Evolutionary conservation across 1,140 invertebrate genomes (phyloP), one percentile per base, ranked within the genome.

Genomic region (Solenopsis fugax): DNA sequence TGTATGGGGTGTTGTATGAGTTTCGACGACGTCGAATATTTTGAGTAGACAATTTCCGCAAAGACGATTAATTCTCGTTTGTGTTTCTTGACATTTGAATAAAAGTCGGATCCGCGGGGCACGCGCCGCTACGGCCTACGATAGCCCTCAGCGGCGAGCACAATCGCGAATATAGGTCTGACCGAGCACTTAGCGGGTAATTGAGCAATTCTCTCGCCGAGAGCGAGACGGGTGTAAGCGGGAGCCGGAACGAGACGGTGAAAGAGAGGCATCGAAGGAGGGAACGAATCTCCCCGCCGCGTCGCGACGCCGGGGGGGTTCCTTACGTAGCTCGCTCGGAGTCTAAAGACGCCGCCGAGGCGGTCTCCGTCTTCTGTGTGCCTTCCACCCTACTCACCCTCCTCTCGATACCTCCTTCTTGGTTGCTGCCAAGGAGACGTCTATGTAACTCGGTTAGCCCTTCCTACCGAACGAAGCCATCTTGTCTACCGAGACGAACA

Each of bases 141-240:
- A 18, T 77, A 80, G 75, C 41, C 80, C 67, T 80, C 50, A 48
- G 69, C 84, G 85, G 75, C 71, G 77, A 89, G 37, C 37, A 88
- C 89, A 93, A 93, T 90, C 90, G 86, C 80, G 91, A 93, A 93
- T 93, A 91, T 93, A 93, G 91, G 93, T 93, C 92, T 92, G 91
- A 93, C 92, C 92, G 89, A 94, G 94, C 95, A 95, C 94, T 95
- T 95, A 95, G 93, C 91, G 88, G 93, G 93, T 95, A 95, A 95
- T 95, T 94, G 93, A 95, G 89, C 94, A 95, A 95, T 95, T 95
- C 94, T 92, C 91, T 92, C 92, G 93, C 89, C 73, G 89, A 91
- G 90, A 29, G 29, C 29, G 29, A 91, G 50, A 37, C 80, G 62
- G 60, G n/a, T 13, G 71, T 9, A 16, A 24, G 5, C 48, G 67